phyloP scores from a whole-genome alignment of 2,797 vertebrate genomes.

The Sarcophilus harrisii region DNA sequence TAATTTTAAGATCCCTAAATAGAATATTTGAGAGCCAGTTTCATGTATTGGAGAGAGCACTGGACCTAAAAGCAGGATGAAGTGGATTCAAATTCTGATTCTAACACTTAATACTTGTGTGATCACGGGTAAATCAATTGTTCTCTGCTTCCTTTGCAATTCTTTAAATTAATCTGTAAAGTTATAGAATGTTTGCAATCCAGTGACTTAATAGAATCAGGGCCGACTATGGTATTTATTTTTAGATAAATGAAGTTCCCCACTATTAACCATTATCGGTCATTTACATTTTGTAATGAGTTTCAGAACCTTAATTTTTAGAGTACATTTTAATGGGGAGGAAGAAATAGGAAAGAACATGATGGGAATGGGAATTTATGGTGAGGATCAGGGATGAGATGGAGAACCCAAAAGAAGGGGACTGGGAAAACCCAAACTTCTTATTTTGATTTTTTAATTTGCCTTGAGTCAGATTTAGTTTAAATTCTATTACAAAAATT shows the following conservation, averaged over 20 bases:
- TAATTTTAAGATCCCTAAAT: conserved; percentile 16
- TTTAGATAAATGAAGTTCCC: conserved; percentile 22
- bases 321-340: background rate
- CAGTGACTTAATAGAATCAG: background rate
- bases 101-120: background rate
- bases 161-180: background rate
- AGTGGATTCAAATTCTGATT: background rate
- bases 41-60: background rate
- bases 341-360: conserved; percentile 17
- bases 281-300: background rate
- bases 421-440: conserved; percentile 5
- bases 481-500: background rate
- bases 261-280: conserved; percentile 16
- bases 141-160: background rate
- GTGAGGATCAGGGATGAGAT: background rate
- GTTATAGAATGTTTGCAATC: background rate
- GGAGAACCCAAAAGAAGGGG: conserved; percentile 15
- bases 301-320: conserved; percentile 1
- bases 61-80: background rate
- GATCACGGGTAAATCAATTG: background rate
- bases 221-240: background rate
- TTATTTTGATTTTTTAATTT: background rate
- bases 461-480: background rate
- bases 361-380: background rate
- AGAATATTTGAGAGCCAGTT: background rate